Evolutionary conservation across 2,888 invertebrate genomes (phyloP), one percentile per base, ranked within the genome.

Genomic region (Ochropleura plecta): DNA sequence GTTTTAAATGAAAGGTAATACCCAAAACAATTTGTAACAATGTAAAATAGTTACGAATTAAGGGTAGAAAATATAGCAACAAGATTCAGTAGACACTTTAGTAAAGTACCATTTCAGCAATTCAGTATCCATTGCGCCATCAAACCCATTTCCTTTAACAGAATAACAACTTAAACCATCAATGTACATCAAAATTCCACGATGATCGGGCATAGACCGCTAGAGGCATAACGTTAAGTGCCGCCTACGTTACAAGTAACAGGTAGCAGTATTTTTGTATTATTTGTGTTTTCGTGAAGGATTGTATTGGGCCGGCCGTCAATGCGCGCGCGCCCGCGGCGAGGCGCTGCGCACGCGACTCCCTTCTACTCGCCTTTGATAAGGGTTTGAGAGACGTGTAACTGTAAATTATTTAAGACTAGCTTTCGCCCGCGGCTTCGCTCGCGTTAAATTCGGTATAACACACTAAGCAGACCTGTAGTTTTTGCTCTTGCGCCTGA

Each of bases 201-300:
- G 20, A 48, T 57, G 46, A 71, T 57, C 83, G 14, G 51, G 20
- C 83, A 81, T 69, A 78, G 79, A 74, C 40, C 66, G 83, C 83
- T 85, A 79, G 79, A 67, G 86, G 85, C 79, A 76, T 70, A 71
- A 83, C 73, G 85, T 81, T 86, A 86, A 86, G 76, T 86, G 68
- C 85, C 67, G 57, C 79, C 81, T 81, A 78, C 78, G 65, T 78
- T 75, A 83, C 75, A 81, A 66, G 83, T 79, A 86, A 81, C 86
- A 86, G 87, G 87, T 86, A 86, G 86, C 86, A 48, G 87, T 78
- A 73, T 87, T 87, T 86, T 85, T 84, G 86, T 86, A 73, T 83
- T 81, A 78, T 88, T 86, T 83, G 72, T 88, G 78, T 78, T 86
- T 86, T 78, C 67, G 64, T 86, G 70, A 86, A 76, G 73, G 77